A percentile compares a stretch with the other conserved stretches of the same genome.
Evolutionary conservation across 2,888 invertebrate species (phyloP).

Genomic region (Linnaemya tessellans): DNA sequence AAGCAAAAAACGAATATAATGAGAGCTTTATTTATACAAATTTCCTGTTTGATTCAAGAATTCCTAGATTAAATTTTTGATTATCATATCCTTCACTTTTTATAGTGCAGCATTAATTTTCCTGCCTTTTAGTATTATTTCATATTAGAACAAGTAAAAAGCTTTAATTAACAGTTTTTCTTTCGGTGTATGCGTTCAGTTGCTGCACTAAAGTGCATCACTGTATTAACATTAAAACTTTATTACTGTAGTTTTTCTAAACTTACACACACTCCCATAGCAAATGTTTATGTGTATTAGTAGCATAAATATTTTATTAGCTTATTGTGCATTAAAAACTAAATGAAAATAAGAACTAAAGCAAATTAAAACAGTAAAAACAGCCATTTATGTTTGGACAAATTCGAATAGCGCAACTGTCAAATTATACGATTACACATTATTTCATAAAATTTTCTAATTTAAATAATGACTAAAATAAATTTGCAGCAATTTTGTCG

Average conservation of each 20-base stretch:
- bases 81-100: too few species aligned
- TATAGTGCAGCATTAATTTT: too few species aligned
- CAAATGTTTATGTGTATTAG: slow-evolving; percentile 7
- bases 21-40: too few species aligned
- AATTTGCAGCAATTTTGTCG: slow-evolving; percentile 8
- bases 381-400: slow-evolving; percentile 24
- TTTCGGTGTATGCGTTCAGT: neutral
- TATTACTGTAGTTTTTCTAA: neutral
- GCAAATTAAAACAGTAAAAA: slow-evolving; percentile 37
- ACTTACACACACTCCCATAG: neutral
- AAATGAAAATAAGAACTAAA: slow-evolving; percentile 42
- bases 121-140: too few species aligned
- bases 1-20: too few species aligned
- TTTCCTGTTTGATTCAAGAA: too few species aligned
- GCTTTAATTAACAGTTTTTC: too few species aligned
- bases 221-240: slow-evolving; percentile 12
- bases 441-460: slow-evolving; percentile 22
- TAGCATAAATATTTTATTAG: slow-evolving; percentile 53
- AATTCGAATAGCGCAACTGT: slow-evolving; percentile 27
- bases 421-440: slow-evolving; percentile 41
- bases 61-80: too few species aligned
- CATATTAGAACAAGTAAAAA: too few species aligned
- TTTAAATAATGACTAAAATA: slow-evolving; percentile 10
- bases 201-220: neutral
- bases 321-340: slow-evolving; percentile 39